phyloP scores from a whole-genome alignment of 2,888 invertebrate species.

The Scelioninae gen. 2 region DNA sequence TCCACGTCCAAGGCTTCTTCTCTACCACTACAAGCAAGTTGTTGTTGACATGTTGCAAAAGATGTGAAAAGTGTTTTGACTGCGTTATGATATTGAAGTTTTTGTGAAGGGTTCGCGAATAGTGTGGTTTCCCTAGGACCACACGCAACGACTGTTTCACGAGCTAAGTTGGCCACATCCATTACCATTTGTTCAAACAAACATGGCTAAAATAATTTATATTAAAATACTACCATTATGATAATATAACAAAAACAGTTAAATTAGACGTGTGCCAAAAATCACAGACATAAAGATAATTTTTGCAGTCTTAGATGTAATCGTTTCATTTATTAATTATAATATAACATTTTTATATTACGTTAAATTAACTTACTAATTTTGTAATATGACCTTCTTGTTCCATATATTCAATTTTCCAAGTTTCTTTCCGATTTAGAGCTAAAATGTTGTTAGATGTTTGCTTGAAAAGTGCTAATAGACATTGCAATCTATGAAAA shows the following conservation, averaged over 20 bases:
- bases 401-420: constrained; percentile 90
- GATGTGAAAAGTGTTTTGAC: constrained; percentile 71
- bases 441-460: constrained; percentile 86
- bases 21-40: constrained; percentile 83
- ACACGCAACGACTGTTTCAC: constrained; percentile 83
- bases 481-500: constrained; percentile 82
- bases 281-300: no score
- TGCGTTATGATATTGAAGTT: constrained; percentile 69
- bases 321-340: constrained; percentile 6
- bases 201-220: constrained; percentile 81
- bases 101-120: constrained; percentile 76
- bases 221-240: no score
- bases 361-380: constrained; percentile 77
- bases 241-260: no score
- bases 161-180: constrained; percentile 83
- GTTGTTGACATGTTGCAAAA: constrained; percentile 80
- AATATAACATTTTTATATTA: constrained; percentile 1
- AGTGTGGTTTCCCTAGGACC: constrained; percentile 81
- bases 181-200: constrained; percentile 84
- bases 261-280: no score
- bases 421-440: constrained; percentile 85
- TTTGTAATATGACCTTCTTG: constrained; percentile 91
- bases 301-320: no score
- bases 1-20: constrained; percentile 79
- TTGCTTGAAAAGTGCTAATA: constrained; percentile 89